phyloP scores from a whole-genome alignment of 1,140 invertebrate genomes.

The Cotesia glomerata region DNA sequence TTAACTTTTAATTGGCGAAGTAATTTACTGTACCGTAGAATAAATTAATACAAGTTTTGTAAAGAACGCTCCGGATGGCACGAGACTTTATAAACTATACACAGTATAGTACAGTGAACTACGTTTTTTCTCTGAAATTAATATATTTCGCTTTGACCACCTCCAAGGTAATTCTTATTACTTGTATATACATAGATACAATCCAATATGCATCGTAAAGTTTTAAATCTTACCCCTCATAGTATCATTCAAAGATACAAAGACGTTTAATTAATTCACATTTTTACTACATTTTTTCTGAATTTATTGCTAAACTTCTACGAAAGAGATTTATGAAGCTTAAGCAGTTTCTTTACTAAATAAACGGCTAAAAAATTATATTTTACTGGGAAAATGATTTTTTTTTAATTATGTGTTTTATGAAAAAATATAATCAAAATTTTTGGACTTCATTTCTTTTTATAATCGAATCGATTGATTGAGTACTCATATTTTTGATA shows the following conservation, averaged over 20 bases:
- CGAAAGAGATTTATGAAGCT: too few species aligned
- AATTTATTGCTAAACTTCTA: too few species aligned
- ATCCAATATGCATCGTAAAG: constrained; percentile 18
- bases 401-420: too few species aligned
- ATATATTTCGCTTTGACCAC: constrained; percentile 14
- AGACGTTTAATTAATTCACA: not conserved
- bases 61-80: constrained; percentile 10
- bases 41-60: constrained; percentile 5
- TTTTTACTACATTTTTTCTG: not conserved
- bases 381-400: too few species aligned
- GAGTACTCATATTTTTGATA: too few species aligned
- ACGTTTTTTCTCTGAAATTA: constrained; percentile 18
- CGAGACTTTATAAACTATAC: not conserved
- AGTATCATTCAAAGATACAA: not conserved
- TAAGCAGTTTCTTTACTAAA: too few species aligned
- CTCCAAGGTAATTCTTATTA: not conserved
- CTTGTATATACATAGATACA: not conserved
- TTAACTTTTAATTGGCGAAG: constrained; percentile 25
- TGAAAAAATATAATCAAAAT: too few species aligned
- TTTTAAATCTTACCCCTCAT: not conserved
- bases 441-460: too few species aligned
- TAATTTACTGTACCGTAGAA: constrained; percentile 15
- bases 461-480: too few species aligned
- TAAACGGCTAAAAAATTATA: too few species aligned
- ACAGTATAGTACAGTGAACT: not conserved